Conservation (phyloP, 1,140 invertebrate species). For the Leptestheria dahalacensis region DNA sequence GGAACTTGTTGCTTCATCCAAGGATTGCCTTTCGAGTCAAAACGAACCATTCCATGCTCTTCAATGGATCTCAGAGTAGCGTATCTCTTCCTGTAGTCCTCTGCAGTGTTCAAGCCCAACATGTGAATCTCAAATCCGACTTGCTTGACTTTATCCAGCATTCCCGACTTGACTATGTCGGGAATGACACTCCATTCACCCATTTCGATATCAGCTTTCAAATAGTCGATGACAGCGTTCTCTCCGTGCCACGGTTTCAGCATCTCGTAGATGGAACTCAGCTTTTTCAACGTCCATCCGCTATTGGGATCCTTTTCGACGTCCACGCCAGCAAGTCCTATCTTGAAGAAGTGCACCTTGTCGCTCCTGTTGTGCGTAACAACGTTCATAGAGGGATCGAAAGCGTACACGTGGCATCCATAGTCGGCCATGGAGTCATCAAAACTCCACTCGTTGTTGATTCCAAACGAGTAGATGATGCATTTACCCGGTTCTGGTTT, state of each 20-base stretch:
- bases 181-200: slow-evolving; percentile 16
- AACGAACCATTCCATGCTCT: neutral
- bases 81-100: neutral
- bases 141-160: neutral
- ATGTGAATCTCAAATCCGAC: slow-evolving; percentile 5
- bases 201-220: slow-evolving; percentile 18
- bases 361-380: neutral
- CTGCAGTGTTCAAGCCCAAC: neutral
- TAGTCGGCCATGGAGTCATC: slow-evolving; percentile 20
- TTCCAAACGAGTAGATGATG: slow-evolving; percentile 20
- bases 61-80: neutral
- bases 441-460: slow-evolving; percentile 24
- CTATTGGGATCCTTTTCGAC: too few relatives aligned
- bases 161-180: neutral
- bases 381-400: slow-evolving; percentile 20
- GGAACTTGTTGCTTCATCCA: neutral
- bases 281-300: neutral
- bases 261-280: slow-evolving; percentile 9
- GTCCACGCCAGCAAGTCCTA: neutral
- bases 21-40: slow-evolving; percentile 5
- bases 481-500: slow-evolving; percentile 13
- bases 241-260: slow-evolving; percentile 12
- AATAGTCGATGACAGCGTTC: slow-evolving; percentile 16
- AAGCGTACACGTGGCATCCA: slow-evolving; percentile 23
- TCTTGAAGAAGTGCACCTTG: neutral